Evolutionary conservation across 2,113 vertebrate genomes (phyloP).

Genomic region (Oxyura jamaicensis): DNA sequence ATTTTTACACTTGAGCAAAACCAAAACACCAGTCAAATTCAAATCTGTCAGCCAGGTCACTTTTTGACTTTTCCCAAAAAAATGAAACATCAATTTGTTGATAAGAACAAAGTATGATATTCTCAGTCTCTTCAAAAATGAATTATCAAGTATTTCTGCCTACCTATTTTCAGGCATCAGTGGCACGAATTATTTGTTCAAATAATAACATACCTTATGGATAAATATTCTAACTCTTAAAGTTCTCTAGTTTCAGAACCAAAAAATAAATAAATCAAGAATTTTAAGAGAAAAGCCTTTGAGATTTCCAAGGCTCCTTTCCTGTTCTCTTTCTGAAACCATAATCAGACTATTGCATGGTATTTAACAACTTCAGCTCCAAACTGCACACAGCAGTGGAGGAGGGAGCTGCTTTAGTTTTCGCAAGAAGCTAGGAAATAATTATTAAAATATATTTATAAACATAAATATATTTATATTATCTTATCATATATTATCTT

Average conservation of each 20-base stretch:
- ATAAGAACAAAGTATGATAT: background rate
- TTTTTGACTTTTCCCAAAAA: background rate
- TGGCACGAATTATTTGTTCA: background rate
- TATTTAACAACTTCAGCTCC: background rate
- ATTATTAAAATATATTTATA: too few relatives aligned
- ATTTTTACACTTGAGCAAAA: background rate
- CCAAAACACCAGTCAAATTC: background rate
- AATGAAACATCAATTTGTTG: background rate
- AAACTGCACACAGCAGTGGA: background rate
- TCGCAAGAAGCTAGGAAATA: background rate
- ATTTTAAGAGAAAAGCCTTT: background rate
- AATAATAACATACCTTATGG: background rate
- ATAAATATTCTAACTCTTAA: background rate
- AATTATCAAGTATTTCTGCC: background rate
- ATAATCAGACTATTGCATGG: background rate
- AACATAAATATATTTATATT: too few relatives aligned
- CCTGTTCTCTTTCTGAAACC: background rate
- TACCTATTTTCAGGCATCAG: background rate
- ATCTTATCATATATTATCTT: too few relatives aligned
- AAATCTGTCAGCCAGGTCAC: background rate
- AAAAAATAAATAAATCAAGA: background rate
- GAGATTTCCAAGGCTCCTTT: background rate
- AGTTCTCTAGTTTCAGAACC: background rate
- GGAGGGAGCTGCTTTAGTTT: background rate
- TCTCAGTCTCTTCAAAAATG: background rate